Base-by-base conservation (phyloP, 2,888 invertebrate species). In the Asteroscopus sphinx region DNA sequence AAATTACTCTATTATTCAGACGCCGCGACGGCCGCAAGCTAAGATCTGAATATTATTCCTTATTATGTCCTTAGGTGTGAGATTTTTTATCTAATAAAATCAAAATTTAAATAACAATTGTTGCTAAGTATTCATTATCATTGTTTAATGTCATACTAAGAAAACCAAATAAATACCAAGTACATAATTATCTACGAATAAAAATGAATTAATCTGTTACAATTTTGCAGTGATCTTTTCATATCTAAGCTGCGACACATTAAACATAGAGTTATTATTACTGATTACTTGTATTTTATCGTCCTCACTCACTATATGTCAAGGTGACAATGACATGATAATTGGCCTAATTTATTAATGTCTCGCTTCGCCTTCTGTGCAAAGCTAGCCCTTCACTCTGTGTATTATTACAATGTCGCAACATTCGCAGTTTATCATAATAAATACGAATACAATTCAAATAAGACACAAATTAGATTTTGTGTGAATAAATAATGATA, bases 261-360 rank as follows among this genome's bases (percentile, higher is more conserved):
- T 32, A 25, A 46, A 35, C 41, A 46, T 42, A 25, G 48, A 51
- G 56, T 45, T 60, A 49, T 39, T 28, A 37, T 15, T 39, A 40
- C 37, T 39, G 25, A 37, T 15, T 39, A 40, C 37, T 62, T 28
- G 25, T 51, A 55, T 48, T 73, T 74, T 71, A 76, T 74, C 61
- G 63, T 63, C 63, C 57, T 60, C 65, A 60, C 57, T 60, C 65
- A 60, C 76, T 64, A 56, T 74, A 75, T 69, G 73, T 85, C 85
- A 88, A 87, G 87, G 87, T 83, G 82, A 84, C 81, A 81, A 64
- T 80, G 83, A 81, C 82, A 82, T 82, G 76, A 80, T 86, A 87
- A 89, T 89, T 87, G 86, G 70, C 70, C 81, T 83, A 87, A 88
- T 89, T 80, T 87, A 87, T 84, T 81, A 85, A 82, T 81, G 80